These are phyloP conservation scores for Diadema setosum DNA, from an alignment of 35 echinoderm and acorn worm species.

Conservation along the genomic window DNA sequence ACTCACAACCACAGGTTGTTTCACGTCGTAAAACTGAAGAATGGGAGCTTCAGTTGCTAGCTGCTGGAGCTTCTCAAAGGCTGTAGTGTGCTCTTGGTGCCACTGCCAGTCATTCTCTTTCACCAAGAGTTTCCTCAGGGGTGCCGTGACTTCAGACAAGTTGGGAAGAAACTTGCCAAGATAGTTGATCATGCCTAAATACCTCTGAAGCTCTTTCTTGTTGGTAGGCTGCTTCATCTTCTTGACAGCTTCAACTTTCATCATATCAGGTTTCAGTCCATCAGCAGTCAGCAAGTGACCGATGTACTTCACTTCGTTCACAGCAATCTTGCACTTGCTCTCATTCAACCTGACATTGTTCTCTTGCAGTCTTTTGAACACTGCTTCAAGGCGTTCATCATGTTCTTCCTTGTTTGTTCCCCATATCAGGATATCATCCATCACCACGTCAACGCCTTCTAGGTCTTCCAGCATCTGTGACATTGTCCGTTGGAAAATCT, in stretches of 20 bases:
- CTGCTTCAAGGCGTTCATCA: background rate
- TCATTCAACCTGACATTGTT: constrained; percentile 48
- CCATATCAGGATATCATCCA: constrained; percentile 34
- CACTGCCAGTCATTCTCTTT: background rate
- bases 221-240: constrained; percentile 16
- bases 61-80: background rate
- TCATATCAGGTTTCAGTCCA: constrained; percentile 34
- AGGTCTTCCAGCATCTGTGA: constrained; percentile 22
- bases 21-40: constrained; percentile 11
- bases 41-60: background rate
- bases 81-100: background rate
- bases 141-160: background rate
- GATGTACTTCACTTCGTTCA: constrained; percentile 38
- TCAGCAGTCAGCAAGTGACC: background rate
- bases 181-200: constrained; percentile 30
- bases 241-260: constrained; percentile 25
- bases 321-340: background rate
- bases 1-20: background rate
- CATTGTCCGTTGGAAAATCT: constrained; percentile 57
- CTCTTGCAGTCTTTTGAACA: background rate
- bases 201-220: constrained; percentile 31
- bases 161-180: constrained; percentile 1
- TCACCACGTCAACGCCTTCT: background rate
- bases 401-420: constrained; percentile 37
- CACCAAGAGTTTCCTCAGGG: background rate